Evolutionary conservation across 2,888 invertebrate species (phyloP).

Genomic region (Hartigia nigra): DNA sequence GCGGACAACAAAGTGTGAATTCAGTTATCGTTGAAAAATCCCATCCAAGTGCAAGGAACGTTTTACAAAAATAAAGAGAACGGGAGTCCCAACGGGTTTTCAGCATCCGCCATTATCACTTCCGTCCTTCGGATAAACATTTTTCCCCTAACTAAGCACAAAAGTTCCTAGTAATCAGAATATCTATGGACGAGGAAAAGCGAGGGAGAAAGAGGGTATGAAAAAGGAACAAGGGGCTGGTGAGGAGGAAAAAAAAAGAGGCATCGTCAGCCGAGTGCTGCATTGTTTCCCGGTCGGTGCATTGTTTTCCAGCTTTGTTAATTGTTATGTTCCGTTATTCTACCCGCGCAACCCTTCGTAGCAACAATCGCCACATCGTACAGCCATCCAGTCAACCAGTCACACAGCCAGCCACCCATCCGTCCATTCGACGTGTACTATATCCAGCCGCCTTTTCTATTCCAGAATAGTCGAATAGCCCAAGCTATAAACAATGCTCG

Average conservation of each 20-base stretch:
- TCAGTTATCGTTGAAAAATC: background rate
- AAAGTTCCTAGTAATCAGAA: constrained; percentile 50
- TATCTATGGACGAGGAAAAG: constrained; percentile 41
- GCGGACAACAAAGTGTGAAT: background rate
- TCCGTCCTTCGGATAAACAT: background rate
- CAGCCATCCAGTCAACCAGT: background rate
- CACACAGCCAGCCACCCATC: constrained; percentile 2
- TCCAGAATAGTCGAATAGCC: constrained; percentile 22
- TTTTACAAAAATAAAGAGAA: background rate
- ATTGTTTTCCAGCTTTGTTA: constrained; percentile 60
- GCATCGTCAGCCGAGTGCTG: constrained; percentile 38
- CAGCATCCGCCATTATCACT: background rate
- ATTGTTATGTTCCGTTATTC: constrained; percentile 43
- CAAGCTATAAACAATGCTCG: constrained; percentile 48
- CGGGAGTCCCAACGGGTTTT: background rate
- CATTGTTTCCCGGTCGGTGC: constrained; percentile 47
- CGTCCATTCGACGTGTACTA: background rate
- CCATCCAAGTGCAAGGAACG: background rate
- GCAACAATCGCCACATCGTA: background rate
- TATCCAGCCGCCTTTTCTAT: background rate
- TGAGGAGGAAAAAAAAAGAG: constrained; percentile 19
- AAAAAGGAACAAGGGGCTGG: background rate
- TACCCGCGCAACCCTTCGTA: background rate
- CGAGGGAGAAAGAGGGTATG: background rate
- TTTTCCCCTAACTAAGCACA: background rate